These are phyloP conservation scores for Falco berigora DNA, from an alignment of 2,797 vertebrate genomes.

Conservation along the genomic window DNA sequence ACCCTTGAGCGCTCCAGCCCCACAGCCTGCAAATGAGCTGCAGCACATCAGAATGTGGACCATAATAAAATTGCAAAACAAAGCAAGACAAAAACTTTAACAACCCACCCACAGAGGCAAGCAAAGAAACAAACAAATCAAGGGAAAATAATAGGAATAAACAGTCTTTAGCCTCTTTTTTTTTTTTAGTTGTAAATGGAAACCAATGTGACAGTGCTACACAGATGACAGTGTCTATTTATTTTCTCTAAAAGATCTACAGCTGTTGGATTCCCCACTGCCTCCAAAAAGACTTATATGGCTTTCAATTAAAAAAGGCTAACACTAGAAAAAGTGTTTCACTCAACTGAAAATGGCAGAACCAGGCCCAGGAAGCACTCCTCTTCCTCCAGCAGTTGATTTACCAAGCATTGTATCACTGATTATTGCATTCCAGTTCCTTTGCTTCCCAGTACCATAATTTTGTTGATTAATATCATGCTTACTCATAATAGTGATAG, in stretches of 20 bases:
- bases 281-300: neutral
- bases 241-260: neutral
- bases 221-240: constrained; percentile 20
- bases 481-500: neutral
- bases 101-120: neutral
- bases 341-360: neutral
- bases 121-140: constrained; percentile 3
- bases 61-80: neutral
- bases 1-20: neutral
- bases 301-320: neutral
- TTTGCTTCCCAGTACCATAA: neutral
- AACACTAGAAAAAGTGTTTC: neutral
- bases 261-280: neutral
- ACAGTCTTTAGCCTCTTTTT: neutral
- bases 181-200: neutral
- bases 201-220: neutral
- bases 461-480: neutral
- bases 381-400: neutral
- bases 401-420: neutral
- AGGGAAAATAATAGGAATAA: constrained; percentile 10
- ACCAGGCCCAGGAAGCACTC: neutral
- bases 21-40: neutral
- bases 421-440: neutral
- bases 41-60: neutral
- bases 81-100: constrained; percentile 3